Conservation (phyloP, 2,113 vertebrate genomes). For the Oryzias melastigma region DNA sequence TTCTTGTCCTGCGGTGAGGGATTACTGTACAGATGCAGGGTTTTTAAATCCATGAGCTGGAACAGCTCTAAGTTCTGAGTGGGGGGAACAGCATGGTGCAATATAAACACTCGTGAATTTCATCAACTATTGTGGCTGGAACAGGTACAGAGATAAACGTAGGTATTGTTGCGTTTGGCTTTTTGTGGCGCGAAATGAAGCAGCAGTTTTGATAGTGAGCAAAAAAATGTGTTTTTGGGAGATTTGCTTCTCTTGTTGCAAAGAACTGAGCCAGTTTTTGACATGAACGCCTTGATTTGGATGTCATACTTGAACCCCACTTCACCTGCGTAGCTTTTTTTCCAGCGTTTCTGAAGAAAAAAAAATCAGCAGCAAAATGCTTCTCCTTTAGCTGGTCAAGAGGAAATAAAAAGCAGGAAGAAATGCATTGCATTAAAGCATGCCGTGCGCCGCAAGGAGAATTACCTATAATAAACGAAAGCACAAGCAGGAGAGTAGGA, state of each 20-base stretch:
- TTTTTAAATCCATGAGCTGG: slow-evolving; percentile 34
- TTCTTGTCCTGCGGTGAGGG: slow-evolving; percentile 32
- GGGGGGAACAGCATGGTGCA: slow-evolving; percentile 11
- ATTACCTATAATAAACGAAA: slow-evolving; percentile 66
- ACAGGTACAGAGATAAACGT: not conserved
- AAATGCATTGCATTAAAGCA: slow-evolving; percentile 54
- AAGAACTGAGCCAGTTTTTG: too few relatives aligned
- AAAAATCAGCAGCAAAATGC: slow-evolving; percentile 34
- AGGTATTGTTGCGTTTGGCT: slow-evolving; percentile 18
- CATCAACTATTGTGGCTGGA: slow-evolving; percentile 1
- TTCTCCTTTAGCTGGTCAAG: slow-evolving; percentile 38
- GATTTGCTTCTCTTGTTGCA: not conserved
- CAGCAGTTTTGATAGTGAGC: not conserved
- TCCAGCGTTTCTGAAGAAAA: too few relatives aligned
- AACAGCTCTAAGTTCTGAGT: slow-evolving; percentile 28
- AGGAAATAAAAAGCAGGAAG: slow-evolving; percentile 55
- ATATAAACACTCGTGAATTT: slow-evolving; percentile 17
- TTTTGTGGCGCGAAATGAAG: not conserved
- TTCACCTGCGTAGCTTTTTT: too few relatives aligned
- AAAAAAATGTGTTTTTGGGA: slow-evolving; percentile 21
- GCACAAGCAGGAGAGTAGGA: slow-evolving; percentile 44
- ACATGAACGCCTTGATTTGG: too few relatives aligned
- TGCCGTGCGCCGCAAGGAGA: slow-evolving; percentile 52
- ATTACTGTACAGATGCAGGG: slow-evolving; percentile 20
- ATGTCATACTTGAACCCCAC: too few relatives aligned